A percentile compares a stretch with the other conserved stretches of the same genome.
These are phyloP conservation scores for Bubo scandiacus DNA, from an alignment of 2,113 vertebrate species.

Conservation along the genomic window DNA sequence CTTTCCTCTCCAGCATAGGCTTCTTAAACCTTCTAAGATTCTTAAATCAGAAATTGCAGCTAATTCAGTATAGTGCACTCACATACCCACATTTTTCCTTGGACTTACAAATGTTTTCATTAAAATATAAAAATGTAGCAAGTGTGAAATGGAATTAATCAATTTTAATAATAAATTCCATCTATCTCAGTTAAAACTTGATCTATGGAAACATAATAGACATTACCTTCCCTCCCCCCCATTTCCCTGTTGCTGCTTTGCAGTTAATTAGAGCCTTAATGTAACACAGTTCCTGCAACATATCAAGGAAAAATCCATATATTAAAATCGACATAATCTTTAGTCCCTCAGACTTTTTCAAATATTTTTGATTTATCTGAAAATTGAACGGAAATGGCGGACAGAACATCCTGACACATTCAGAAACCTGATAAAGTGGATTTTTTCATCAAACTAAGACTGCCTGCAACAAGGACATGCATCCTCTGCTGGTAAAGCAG, in stretches of 20 bases:
- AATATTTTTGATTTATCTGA: not conserved
- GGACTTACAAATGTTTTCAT: not conserved
- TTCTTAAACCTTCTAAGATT: not conserved
- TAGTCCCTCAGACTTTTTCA: not conserved
- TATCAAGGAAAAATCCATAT: not conserved
- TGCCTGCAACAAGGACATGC: not conserved
- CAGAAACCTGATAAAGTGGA: not conserved
- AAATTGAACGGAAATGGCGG: not conserved
- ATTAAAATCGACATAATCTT: not conserved
- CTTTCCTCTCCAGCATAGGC: not conserved
- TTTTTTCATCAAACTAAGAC: not conserved
- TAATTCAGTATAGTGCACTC: not conserved
- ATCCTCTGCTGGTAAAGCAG: not conserved
- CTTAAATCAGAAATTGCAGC: not conserved
- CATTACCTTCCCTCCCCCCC: not conserved
- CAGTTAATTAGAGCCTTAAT: conserved; percentile 7
- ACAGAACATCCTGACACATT: not conserved
- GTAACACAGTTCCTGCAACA: not conserved
- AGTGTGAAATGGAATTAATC: conserved; percentile 30
- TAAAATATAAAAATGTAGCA: conserved; percentile 15
- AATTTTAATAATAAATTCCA: conserved; percentile 41
- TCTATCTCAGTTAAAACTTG: conserved; percentile 13
- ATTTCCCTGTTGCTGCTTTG: not conserved
- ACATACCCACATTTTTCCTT: not conserved
- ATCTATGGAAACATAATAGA: not conserved